These are phyloP conservation scores for Octonoba sinensis DNA, from an alignment of 2,888 invertebrate genomes.

Conservation along the genomic window DNA sequence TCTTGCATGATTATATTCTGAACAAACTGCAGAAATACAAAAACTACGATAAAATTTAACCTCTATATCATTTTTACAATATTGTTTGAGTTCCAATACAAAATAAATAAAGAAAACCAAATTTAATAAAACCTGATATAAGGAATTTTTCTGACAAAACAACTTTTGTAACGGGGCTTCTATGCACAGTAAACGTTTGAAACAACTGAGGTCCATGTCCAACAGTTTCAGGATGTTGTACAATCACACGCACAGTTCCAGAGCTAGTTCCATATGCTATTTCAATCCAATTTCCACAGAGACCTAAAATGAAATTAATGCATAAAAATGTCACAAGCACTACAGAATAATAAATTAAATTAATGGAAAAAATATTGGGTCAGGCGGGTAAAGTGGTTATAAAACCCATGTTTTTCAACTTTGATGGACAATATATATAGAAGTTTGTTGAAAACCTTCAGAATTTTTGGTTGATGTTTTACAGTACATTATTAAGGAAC, in stretches of 20 bases:
- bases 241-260: conserved; percentile 95
- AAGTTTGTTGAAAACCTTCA: no score
- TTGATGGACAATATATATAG: no score
- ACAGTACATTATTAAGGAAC: no score
- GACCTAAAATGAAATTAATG: conserved; percentile 75
- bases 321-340: not conserved
- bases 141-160: conserved; percentile 95
- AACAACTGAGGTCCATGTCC: conserved; percentile 98
- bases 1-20: conserved; percentile 97
- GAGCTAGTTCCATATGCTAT: conserved; percentile 94
- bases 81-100: no score
- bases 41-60: not conserved
- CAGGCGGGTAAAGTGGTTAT: no score
- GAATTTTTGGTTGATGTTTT: no score
- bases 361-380: not conserved
- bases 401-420: no score
- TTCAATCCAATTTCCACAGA: conserved; percentile 99
- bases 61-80: no score
- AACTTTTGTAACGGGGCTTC: conserved; percentile 94
- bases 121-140: conserved; percentile 72
- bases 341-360: not conserved
- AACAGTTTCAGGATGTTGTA: conserved; percentile 98
- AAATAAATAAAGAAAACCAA: no score
- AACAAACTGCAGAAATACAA: conserved; percentile 76
- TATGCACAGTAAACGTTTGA: conserved; percentile 97